Conservation (phyloP, 1,140 invertebrate species). For the Lordiphosa collinella region DNA sequence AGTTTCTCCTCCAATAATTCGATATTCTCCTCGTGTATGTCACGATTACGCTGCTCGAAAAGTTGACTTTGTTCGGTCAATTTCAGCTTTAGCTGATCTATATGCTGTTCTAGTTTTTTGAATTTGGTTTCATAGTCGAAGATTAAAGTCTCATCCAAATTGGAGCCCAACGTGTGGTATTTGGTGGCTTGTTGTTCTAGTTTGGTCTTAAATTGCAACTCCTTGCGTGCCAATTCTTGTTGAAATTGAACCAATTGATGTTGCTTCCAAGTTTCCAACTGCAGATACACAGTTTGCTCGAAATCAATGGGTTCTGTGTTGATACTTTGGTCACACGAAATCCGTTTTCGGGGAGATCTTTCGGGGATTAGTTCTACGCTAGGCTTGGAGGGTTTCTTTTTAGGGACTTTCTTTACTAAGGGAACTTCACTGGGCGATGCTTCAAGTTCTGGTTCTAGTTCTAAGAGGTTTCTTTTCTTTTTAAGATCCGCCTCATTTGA, state of each 20-base stretch:
- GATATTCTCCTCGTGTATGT: constrained; percentile 45
- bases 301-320: not conserved
- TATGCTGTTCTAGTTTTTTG: constrained; percentile 41
- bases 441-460: too few relatives aligned
- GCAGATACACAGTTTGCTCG: not conserved
- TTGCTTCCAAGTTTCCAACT: constrained; percentile 37
- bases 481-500: too few relatives aligned
- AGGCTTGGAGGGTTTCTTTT: too few relatives aligned
- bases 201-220: constrained; percentile 20
- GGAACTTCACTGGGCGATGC: too few relatives aligned
- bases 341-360: not conserved
- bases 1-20: constrained; percentile 34
- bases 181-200: constrained; percentile 15
- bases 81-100: constrained; percentile 27
- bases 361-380: not conserved
- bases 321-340: not conserved
- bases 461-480: too few relatives aligned
- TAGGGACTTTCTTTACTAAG: too few relatives aligned
- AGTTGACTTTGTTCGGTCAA: constrained; percentile 33
- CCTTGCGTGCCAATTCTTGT: constrained; percentile 25
- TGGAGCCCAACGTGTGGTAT: not conserved
- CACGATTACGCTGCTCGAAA: constrained; percentile 31
- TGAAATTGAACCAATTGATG: constrained; percentile 39
- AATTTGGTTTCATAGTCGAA: constrained; percentile 36
- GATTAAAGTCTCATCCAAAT: not conserved